phyloP scores from a whole-genome alignment of 1,140 invertebrate species.

The Aphaenogaster floridana region DNA sequence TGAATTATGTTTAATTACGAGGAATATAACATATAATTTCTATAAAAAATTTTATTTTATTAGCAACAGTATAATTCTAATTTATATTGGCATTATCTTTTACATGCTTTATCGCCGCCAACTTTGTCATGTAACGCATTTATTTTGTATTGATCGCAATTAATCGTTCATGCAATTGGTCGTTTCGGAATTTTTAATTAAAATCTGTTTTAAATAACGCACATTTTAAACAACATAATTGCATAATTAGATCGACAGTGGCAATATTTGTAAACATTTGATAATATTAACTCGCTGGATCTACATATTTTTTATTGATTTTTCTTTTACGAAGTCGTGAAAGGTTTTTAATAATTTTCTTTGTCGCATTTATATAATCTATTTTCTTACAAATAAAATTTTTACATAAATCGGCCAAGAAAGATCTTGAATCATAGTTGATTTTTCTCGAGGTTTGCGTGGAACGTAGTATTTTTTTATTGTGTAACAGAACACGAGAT shows the following conservation, averaged over 20 bases:
- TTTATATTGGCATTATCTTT: not conserved
- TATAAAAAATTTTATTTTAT: not conserved
- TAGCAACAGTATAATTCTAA: not conserved
- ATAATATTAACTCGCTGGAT: not conserved
- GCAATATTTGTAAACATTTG: not conserved
- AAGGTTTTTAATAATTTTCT: not conserved
- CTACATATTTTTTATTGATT: not conserved
- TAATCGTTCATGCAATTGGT: conserved; percentile 59
- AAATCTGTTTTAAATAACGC: conserved; percentile 72
- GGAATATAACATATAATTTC: not conserved
- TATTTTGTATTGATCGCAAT: conserved; percentile 69
- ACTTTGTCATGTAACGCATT: conserved; percentile 41
- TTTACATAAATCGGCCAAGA: not conserved
- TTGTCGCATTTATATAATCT: not conserved
- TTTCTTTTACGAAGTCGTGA: not conserved
- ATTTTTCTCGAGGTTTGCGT: not conserved
- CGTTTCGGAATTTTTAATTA: conserved; percentile 73
- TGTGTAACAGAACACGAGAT: not conserved
- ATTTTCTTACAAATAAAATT: not conserved
- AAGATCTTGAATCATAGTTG: not conserved
- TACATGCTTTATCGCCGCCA: not conserved
- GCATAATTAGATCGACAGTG: conserved; percentile 51
- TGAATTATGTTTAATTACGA: not conserved
- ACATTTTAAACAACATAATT: conserved; percentile 49
- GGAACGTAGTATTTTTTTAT: not conserved